These are phyloP conservation scores for Limnothrissa miodon DNA, from an alignment of 2,113 vertebrate species.

Conservation along the genomic window DNA sequence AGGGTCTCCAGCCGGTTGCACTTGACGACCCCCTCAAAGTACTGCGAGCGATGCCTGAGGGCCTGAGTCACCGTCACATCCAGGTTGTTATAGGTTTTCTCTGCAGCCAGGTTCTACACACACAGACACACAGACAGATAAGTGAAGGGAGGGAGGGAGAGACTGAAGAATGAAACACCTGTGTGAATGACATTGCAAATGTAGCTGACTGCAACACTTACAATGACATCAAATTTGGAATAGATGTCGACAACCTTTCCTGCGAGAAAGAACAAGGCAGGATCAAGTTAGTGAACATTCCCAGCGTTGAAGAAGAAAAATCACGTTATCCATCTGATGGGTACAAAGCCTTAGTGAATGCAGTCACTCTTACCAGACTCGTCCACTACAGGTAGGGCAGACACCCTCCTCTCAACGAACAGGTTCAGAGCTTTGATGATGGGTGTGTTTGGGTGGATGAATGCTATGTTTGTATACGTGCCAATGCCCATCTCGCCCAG, in stretches of 20 bases:
- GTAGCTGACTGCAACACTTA: slow-evolving; percentile 72
- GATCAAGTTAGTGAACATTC: background rate
- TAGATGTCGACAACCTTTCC: slow-evolving; percentile 99
- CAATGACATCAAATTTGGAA: slow-evolving; percentile 99
- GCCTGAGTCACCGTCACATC: slow-evolving; percentile 97
- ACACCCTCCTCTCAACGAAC: slow-evolving; percentile 95
- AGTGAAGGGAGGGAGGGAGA: background rate
- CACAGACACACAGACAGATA: slow-evolving; percentile 23
- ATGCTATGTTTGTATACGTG: slow-evolving; percentile 92
- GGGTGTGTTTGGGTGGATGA: slow-evolving; percentile 94
- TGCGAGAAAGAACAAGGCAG: slow-evolving; percentile 60
- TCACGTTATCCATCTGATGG: background rate
- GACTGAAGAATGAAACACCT: background rate
- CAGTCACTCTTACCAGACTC: slow-evolving; percentile 76
- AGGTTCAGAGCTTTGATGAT: slow-evolving; percentile 97
- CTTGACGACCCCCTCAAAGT: slow-evolving; percentile 97
- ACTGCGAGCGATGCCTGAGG: slow-evolving; percentile 94
- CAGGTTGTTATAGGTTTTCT: slow-evolving; percentile 98
- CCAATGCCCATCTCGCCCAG: slow-evolving; percentile 94
- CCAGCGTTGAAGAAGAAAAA: background rate
- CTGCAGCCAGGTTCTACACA: slow-evolving; percentile 95
- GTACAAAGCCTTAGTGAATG: background rate
- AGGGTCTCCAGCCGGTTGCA: slow-evolving; percentile 92
- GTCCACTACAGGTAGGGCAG: slow-evolving; percentile 93
- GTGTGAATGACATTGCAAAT: background rate